A percentile compares a stretch with the other conserved stretches of the same genome.
These are phyloP conservation scores for Nyctibius grandis DNA, from an alignment of 2,797 vertebrate species.

Conservation along the genomic window DNA sequence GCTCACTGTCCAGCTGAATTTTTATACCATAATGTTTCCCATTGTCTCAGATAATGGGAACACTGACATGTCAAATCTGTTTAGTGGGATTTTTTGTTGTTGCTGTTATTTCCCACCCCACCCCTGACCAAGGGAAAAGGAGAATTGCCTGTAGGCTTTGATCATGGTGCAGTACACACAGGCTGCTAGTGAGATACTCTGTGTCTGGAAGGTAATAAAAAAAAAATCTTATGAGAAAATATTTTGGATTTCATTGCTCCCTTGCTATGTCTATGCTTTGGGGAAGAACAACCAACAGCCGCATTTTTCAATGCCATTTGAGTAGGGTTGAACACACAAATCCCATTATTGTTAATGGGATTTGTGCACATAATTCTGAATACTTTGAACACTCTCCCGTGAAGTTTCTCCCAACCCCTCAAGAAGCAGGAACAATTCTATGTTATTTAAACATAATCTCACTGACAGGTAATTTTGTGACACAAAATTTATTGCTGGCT, in stretches of 20 bases:
- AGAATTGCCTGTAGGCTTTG: not conserved
- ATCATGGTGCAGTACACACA: not conserved
- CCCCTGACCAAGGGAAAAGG: not conserved
- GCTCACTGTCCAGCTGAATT: not conserved
- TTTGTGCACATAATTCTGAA: slow-evolving; percentile 71
- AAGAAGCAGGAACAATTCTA: slow-evolving; percentile 74
- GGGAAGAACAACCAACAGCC: slow-evolving; percentile 48
- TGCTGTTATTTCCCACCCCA: not conserved
- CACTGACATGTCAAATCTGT: not conserved
- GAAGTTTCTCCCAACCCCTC: slow-evolving; percentile 62
- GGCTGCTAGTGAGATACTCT: not conserved
- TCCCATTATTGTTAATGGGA: slow-evolving; percentile 73
- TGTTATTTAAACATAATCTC: slow-evolving; percentile 77
- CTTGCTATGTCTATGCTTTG: slow-evolving; percentile 10
- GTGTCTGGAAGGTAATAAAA: not conserved
- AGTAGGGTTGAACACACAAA: slow-evolving; percentile 67
- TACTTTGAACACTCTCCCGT: slow-evolving; percentile 70
- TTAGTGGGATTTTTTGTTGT: not conserved
- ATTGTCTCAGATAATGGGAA: not conserved
- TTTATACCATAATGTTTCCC: not conserved
- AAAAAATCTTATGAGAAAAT: slow-evolving; percentile 23
- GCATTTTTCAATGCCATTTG: slow-evolving; percentile 64
- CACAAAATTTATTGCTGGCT: slow-evolving; percentile 77
- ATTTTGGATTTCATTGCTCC: slow-evolving; percentile 51
- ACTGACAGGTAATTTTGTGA: slow-evolving; percentile 81